phyloP scores from a whole-genome alignment of 2,888 invertebrate species.

The Ophion ellenae region DNA sequence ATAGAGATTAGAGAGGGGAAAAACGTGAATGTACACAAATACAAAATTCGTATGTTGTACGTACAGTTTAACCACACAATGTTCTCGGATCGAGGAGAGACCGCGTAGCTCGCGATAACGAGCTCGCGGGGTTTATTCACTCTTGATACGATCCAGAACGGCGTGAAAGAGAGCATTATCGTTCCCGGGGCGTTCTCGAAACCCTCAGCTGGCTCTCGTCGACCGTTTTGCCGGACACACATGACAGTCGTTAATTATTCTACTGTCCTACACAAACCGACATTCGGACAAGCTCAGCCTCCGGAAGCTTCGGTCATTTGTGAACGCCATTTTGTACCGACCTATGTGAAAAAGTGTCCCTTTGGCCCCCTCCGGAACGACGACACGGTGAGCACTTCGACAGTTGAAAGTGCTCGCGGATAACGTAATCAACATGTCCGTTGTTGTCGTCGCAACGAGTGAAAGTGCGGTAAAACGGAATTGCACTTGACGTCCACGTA shows the following conservation, averaged over 20 bases:
- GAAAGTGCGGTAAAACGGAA: conserved; percentile 42
- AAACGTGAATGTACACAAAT: conserved; percentile 1
- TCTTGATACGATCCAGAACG: conserved; percentile 37
- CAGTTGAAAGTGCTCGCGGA: not conserved
- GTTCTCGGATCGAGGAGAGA: conserved; percentile 23
- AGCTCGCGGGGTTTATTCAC: conserved; percentile 41
- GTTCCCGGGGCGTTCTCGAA: conserved; percentile 32
- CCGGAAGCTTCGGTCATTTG: not conserved
- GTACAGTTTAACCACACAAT: conserved; percentile 24
- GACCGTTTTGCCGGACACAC: conserved; percentile 27
- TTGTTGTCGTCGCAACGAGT: conserved; percentile 1
- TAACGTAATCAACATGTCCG: not conserved
- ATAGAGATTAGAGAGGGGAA: conserved; percentile 8
- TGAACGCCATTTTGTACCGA: not conserved
- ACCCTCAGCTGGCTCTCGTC: conserved; percentile 21
- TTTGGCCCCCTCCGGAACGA: not conserved
- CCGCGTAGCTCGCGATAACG: conserved; percentile 48
- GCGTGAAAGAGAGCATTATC: conserved; percentile 37
- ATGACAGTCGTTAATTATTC: conserved; percentile 23
- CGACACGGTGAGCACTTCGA: not conserved
- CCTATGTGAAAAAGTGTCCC: not conserved
- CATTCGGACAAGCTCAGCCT: not conserved
- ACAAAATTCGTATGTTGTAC: conserved; percentile 23
- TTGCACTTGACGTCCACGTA: conserved; percentile 25
- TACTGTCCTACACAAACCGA: not conserved